Base-by-base conservation (phyloP, 2,797 vertebrate species). In the Leptoclinus maculatus region DNA sequence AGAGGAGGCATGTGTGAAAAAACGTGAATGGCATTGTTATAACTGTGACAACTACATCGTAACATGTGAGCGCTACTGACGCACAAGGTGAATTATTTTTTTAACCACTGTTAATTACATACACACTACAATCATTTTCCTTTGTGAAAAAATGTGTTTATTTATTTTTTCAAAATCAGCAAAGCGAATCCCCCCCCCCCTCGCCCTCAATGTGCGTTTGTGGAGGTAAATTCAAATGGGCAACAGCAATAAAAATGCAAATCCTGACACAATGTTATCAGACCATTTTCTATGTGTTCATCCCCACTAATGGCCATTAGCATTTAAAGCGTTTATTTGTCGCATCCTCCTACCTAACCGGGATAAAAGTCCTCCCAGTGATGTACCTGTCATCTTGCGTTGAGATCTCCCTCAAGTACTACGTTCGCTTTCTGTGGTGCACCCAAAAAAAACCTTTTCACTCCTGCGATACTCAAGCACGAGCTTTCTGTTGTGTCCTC, bases 191-290 rank as follows among this genome's bases (percentile, higher is more conserved):
- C 23, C 3, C 8, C 66, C 3, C 23, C 3, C 8, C 66, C 27
- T 34, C 29, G 56, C 56, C 43, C 43, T n/a, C 2, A 2, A 17
- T 56, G n/a, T 71, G 39, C 14, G 1, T 84, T 59, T 68, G 25
- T 53, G 59, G 49, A 73, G 73, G 74, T 51, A 79, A 82, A 90
- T 86, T 88, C 29, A 87, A 91, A 87, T 67, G 80, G 89, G 86
- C 84, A 91, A 83, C 60, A 78, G 86, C 87, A 88, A 92, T 93
- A 94, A 92, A 95, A 92, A 95, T 93, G 91, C 77, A 74, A 94
- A 94, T 93, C 78, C 34, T 51, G 23, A 66, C 71, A 71, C 71
- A 78, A 60, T 19, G 59, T 74, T 81, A 88, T 89, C 82, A 51
- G 74, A 87, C 81, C 71, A 65, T 78, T 81, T 83, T 79, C 59